Conservation (phyloP, 1,140 invertebrate species). For the Heliconius melpomene region DNA sequence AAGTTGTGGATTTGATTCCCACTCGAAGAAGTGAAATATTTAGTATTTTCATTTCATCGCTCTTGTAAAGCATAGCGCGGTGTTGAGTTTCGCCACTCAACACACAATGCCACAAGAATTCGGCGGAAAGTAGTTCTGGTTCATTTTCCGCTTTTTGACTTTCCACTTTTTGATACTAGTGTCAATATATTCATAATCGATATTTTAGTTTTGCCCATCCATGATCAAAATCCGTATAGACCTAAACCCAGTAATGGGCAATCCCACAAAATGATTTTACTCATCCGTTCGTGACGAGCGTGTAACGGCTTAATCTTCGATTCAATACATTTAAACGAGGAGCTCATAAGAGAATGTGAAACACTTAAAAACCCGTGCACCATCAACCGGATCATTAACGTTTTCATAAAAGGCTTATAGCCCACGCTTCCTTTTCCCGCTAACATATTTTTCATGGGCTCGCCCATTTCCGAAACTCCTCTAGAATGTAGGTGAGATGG, state of each 20-base stretch:
- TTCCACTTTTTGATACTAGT: too few species aligned
- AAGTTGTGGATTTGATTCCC: not conserved
- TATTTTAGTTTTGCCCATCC: not conserved
- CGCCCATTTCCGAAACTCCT: conserved; percentile 58
- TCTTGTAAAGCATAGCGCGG: too few species aligned
- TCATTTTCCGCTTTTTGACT: too few species aligned
- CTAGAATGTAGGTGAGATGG: conserved; percentile 48
- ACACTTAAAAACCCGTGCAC: conserved; percentile 52
- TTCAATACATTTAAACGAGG: conserved; percentile 33
- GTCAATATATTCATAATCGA: not conserved
- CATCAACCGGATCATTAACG: conserved; percentile 69
- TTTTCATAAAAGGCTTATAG: conserved; percentile 75
- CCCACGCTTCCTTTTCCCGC: conserved; percentile 59
- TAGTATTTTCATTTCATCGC: too few species aligned
- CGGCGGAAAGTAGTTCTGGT: too few species aligned
- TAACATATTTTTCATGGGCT: conserved; percentile 68
- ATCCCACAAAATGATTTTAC: conserved; percentile 23
- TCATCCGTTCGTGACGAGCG: conserved; percentile 27
- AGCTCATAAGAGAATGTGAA: conserved; percentile 46
- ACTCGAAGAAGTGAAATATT: too few species aligned
- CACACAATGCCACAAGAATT: too few species aligned
- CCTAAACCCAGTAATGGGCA: conserved; percentile 26
- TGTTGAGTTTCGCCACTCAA: too few species aligned
- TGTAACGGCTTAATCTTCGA: conserved; percentile 43
- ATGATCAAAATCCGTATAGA: conserved; percentile 12